These are phyloP conservation scores for Anarsia innoxiella DNA, from an alignment of 2,888 invertebrate species.

Conservation along the genomic window DNA sequence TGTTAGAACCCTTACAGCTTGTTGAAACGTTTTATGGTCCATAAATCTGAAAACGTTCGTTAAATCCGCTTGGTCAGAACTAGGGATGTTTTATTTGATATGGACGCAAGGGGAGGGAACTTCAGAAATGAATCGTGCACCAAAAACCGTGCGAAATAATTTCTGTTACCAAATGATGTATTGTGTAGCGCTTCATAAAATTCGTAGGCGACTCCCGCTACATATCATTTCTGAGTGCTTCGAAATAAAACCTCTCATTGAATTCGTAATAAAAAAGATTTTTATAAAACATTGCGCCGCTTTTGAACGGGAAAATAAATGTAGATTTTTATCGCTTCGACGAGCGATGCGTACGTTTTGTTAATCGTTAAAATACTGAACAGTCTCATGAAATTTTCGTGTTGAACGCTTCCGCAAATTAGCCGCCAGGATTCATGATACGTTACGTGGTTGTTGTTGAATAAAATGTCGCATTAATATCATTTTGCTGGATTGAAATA, in stretches of 20 bases:
- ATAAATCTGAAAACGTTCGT: conserved; percentile 48
- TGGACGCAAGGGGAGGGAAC: conserved; percentile 23
- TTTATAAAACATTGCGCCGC: conserved; percentile 2
- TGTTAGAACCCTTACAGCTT: conserved; percentile 43
- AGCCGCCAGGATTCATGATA: too few relatives aligned
- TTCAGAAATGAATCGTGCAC: conserved; percentile 9
- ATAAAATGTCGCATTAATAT: background rate
- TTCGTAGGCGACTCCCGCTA: background rate
- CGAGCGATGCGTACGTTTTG: conserved; percentile 2
- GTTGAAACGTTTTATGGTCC: conserved; percentile 58
- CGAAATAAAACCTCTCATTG: conserved; percentile 3
- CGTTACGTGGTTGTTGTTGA: too few relatives aligned
- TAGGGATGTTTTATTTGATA: conserved; percentile 38
- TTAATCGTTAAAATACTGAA: conserved; percentile 1
- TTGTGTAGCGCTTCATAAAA: conserved; percentile 4
- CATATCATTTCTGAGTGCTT: conserved; percentile 4
- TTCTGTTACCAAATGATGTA: background rate
- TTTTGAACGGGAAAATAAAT: background rate
- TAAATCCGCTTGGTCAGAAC: conserved; percentile 43
- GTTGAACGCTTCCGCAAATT: conserved; percentile 4
- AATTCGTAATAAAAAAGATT: background rate
- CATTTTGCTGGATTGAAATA: too few relatives aligned
- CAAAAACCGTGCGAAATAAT: conserved; percentile 8
- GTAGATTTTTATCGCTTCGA: background rate
- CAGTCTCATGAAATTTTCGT: conserved; percentile 5